phyloP scores from a whole-genome alignment of 2,797 vertebrate genomes.

The Meriones psammophilus region DNA sequence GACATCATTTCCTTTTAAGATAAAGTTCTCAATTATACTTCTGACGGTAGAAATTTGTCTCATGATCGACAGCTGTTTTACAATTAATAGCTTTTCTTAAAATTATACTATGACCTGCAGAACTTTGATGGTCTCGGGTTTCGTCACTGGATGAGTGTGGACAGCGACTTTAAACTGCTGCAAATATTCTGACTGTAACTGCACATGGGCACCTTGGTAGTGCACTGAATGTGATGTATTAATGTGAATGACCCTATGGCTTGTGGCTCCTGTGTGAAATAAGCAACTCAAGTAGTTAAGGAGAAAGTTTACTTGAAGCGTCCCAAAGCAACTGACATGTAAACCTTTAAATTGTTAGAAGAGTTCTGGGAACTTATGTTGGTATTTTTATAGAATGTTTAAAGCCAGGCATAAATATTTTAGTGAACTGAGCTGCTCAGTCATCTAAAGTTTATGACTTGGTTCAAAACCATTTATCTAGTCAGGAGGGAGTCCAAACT shows the following conservation, averaged over 20 bases:
- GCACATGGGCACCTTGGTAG: not conserved
- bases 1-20: not conserved
- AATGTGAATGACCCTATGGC: not conserved
- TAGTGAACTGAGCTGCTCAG: constrained; percentile 78
- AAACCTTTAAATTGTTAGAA: constrained; percentile 80
- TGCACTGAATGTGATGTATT: not conserved
- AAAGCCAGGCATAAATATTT: constrained; percentile 84
- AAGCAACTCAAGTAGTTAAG: constrained; percentile 33
- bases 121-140: not conserved
- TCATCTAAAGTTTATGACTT: constrained; percentile 84
- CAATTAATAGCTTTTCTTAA: not conserved
- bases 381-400: constrained; percentile 79
- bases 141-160: not conserved
- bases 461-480: constrained; percentile 81
- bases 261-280: constrained; percentile 22
- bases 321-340: constrained; percentile 51
- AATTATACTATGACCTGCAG: not conserved
- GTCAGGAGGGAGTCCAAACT: constrained; percentile 74
- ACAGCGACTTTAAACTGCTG: not conserved
- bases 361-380: constrained; percentile 66
- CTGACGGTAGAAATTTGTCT: not conserved
- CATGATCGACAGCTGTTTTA: not conserved
- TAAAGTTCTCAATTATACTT: not conserved
- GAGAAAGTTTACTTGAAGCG: constrained; percentile 55
- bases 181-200: not conserved